phyloP scores from a whole-genome alignment of 2,113 vertebrate species.

The Xiphorhynchus elegans region DNA sequence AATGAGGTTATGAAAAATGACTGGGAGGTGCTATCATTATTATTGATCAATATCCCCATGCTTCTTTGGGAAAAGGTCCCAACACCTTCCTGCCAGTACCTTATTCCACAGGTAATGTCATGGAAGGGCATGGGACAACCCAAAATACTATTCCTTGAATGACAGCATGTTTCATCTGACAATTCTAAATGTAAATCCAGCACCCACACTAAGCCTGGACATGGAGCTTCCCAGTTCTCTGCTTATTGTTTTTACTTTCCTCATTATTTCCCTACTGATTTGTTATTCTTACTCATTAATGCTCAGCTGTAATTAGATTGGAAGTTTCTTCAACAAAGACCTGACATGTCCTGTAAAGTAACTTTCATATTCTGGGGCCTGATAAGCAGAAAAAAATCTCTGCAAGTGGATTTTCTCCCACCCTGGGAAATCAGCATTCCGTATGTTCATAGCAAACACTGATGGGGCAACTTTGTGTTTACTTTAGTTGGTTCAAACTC shows the following conservation, averaged over 20 bases:
- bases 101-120: not conserved
- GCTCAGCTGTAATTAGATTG: not conserved
- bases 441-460: conserved; percentile 19
- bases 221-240: not conserved
- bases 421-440: conserved; percentile 8
- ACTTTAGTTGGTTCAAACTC: conserved; percentile 6
- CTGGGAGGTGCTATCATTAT: not conserved
- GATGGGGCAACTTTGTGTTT: conserved; percentile 45
- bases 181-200: not conserved
- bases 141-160: not conserved
- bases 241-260: not conserved
- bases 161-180: not conserved
- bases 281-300: not conserved
- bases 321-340: not conserved
- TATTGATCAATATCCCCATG: not conserved
- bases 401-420: conserved; percentile 10
- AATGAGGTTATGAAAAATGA: not conserved
- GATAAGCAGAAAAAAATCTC: not conserved
- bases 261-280: not conserved
- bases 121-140: not conserved
- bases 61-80: not conserved
- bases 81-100: not conserved
- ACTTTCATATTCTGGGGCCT: not conserved
- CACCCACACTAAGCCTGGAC: not conserved
- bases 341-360: not conserved